Conservation (phyloP, 2,888 invertebrate genomes). For the Drosophila parthenogenetica region DNA sequence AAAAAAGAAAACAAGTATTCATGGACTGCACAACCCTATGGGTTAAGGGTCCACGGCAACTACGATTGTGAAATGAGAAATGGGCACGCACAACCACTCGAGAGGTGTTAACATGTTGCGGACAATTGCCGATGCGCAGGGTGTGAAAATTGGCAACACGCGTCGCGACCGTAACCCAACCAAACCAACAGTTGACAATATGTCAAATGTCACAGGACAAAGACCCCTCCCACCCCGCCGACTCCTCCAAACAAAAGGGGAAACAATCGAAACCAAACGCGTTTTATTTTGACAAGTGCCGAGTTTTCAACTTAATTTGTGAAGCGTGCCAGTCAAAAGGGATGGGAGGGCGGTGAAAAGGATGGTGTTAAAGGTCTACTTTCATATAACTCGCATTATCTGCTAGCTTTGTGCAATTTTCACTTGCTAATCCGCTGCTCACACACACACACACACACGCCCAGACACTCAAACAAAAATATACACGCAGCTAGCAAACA, state of each 20-base stretch:
- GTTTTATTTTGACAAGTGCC: constrained; percentile 85
- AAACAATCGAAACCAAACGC: constrained; percentile 45
- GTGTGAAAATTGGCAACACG: constrained; percentile 83
- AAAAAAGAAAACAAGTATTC: constrained; percentile 61
- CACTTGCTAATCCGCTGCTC: constrained; percentile 66
- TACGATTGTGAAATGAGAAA: constrained; percentile 24
- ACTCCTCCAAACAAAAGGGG: constrained; percentile 26
- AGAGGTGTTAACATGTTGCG: constrained; percentile 77
- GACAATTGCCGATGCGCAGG: constrained; percentile 75
- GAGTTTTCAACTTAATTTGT: constrained; percentile 79
- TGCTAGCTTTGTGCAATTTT: constrained; percentile 59
- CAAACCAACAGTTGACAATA: constrained; percentile 76
- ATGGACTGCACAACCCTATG: constrained; percentile 55
- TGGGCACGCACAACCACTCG: constrained; percentile 65
- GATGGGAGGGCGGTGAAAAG: too few relatives aligned
- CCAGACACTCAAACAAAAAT: constrained; percentile 11
- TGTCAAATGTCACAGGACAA: constrained; percentile 81
- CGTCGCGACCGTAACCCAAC: constrained; percentile 53
- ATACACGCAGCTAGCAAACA: constrained; percentile 27
- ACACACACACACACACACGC: constrained; percentile 41
- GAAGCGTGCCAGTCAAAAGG: constrained; percentile 65
- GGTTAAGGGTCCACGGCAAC: constrained; percentile 1
- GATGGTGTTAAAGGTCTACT: constrained; percentile 37
- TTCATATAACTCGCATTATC: constrained; percentile 38
- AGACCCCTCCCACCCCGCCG: background rate